Base-by-base conservation (phyloP, 2,888 invertebrate species). In the Ochropacha duplaris region DNA sequence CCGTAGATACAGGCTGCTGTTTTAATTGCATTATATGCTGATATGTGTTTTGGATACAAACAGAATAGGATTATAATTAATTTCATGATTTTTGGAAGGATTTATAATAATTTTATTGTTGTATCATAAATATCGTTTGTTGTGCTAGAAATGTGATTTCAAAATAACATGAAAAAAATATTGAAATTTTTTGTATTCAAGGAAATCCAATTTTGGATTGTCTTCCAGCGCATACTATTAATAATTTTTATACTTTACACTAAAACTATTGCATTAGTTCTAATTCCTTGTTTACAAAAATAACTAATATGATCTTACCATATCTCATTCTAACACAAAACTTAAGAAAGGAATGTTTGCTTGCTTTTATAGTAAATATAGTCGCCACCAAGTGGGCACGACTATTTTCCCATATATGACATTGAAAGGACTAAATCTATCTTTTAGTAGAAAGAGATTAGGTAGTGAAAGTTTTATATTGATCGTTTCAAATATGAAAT, bases 161-260 rank as follows among this genome's bases (percentile, higher is more conserved):
- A 26, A 44, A 28, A 54, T n/a, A 1, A 50, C 22, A 50, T 54
- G 49, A 11, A 24, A 24, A 34, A 83, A 24, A 24, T 24, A 24
- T 24, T 24, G 82, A 84, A 80, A 83, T 81, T 79, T 79, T 73
- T 61, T 5, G 69, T 79, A 81, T 78, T 62, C 57, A 57, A 64
- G 58, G 4, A 36, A n/a, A 50, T 58, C 39, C 28, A 62, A 57
- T 69, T 67, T 58, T 56, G 54, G 1, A 61, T 71, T 65, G 82
- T 81, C 82, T 82, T 81, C 82, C 80, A 68, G 62, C 67, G 60
- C 61, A 16, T 50, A 50, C 16, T 26, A 9, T 24, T 50, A 28
- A 26, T 50, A 8, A 16, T 28, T 49, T 11, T 12, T 49, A 31
- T 31, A 31, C 31, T 31, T 24, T 50, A 44, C 16, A 2, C 16